Evolutionary conservation across 2,888 invertebrate species (phyloP).

Genomic region (Emesis furor): DNA sequence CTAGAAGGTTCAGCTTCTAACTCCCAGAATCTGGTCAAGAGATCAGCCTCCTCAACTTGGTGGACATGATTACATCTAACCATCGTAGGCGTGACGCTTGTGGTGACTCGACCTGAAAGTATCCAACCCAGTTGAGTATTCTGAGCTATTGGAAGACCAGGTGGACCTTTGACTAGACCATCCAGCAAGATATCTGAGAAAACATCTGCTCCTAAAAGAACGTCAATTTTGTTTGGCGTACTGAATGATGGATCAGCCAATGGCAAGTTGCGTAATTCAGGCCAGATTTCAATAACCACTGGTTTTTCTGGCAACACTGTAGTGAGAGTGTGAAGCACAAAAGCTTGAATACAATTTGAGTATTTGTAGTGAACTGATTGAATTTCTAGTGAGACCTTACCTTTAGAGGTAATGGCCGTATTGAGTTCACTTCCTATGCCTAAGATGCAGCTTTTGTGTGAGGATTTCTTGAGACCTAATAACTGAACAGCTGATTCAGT

Average conservation of each 20-base stretch:
- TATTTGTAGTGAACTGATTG: conserved; percentile 52
- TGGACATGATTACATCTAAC: conserved; percentile 4
- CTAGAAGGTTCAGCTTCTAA: conserved; percentile 44
- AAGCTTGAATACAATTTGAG: conserved; percentile 49
- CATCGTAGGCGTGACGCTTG: not conserved
- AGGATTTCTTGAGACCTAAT: conserved; percentile 52
- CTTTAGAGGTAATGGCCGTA: not conserved
- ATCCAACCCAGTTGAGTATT: conserved; percentile 73
- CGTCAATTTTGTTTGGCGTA: conserved; percentile 65
- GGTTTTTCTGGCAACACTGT: conserved; percentile 47
- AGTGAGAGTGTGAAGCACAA: conserved; percentile 52
- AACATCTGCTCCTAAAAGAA: conserved; percentile 69
- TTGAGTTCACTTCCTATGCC: conserved; percentile 44
- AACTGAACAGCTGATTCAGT: conserved; percentile 64
- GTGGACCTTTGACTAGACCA: conserved; percentile 60
- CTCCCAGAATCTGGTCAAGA: conserved; percentile 57
- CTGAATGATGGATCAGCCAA: conserved; percentile 59
- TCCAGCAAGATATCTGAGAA: conserved; percentile 12
- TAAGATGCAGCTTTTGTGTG: conserved; percentile 46
- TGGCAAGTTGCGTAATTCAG: not conserved
- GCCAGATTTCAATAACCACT: conserved; percentile 32
- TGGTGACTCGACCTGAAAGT: conserved; percentile 54
- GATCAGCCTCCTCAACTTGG: conserved; percentile 35
- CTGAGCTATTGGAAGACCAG: conserved; percentile 61
- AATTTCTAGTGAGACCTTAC: not conserved